Percentiles rank a stretch among this genome's conserved stretches.
Conservation (phyloP, 2,113 vertebrate species). For the Boulengeromyrus knoepffleri region DNA sequence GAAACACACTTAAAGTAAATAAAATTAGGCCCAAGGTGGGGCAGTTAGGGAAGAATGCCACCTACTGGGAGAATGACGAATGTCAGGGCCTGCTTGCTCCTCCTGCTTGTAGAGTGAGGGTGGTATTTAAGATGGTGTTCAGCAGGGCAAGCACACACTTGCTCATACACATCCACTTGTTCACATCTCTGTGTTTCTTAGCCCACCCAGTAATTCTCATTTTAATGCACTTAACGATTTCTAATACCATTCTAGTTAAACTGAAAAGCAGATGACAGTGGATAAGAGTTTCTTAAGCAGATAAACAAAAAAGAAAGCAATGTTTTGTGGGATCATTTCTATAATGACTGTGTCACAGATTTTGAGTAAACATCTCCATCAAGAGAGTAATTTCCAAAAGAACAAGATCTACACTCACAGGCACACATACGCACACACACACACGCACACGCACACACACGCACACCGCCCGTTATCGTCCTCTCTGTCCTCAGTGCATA, state of each 20-base stretch:
- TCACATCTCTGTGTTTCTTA: neutral
- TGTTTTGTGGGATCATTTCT: neutral
- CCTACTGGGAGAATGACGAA: neutral
- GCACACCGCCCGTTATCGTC: neutral
- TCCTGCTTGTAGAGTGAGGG: neutral
- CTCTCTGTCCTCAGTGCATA: neutral
- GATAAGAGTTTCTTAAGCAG: neutral
- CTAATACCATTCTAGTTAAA: neutral
- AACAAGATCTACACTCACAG: neutral
- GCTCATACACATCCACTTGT: neutral
- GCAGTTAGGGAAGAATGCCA: neutral
- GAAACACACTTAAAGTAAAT: neutral
- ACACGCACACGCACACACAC: neutral
- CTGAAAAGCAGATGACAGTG: neutral
- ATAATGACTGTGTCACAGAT: neutral
- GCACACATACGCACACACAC: neutral
- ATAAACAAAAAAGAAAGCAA: neutral
- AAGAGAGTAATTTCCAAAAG: neutral
- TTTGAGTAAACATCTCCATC: neutral
- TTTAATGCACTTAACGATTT: neutral
- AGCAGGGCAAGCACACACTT: neutral
- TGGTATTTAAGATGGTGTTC: neutral
- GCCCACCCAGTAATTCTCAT: neutral
- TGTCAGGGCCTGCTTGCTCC: neutral
- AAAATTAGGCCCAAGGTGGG: neutral